Conservation (phyloP, 2,888 invertebrate species). For the Unio delphinus region DNA sequence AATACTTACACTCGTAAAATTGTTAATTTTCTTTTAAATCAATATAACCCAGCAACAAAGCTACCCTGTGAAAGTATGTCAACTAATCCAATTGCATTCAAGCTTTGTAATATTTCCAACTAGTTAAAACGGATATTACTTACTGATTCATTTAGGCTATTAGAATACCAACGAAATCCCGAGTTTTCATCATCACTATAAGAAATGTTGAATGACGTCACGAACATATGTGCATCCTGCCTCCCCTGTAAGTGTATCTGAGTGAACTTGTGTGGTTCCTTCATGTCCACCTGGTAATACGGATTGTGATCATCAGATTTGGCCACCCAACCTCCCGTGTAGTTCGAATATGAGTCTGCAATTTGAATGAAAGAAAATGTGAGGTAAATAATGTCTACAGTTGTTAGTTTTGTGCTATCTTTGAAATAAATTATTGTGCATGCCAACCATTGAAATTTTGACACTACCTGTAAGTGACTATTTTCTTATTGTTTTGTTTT, state of each 20-base stretch:
- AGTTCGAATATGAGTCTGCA: not conserved
- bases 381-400: too few relatives aligned
- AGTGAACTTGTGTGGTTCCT: slow-evolving; percentile 42
- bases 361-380: too few relatives aligned
- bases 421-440: too few relatives aligned
- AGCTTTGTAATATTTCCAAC: too few relatives aligned
- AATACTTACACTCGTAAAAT: too few relatives aligned
- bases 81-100: not conserved
- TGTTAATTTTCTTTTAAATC: too few relatives aligned
- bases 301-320: slow-evolving; percentile 45
- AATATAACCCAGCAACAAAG: too few relatives aligned
- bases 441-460: too few relatives aligned
- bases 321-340: slow-evolving; percentile 64
- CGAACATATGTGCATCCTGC: slow-evolving; percentile 47
- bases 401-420: too few relatives aligned
- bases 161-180: slow-evolving; percentile 18
- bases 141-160: slow-evolving; percentile 20
- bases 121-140: slow-evolving; percentile 2
- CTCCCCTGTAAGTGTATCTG: slow-evolving; percentile 60
- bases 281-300: slow-evolving; percentile 53
- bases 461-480: too few relatives aligned
- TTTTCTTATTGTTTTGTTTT: too few relatives aligned
- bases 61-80: too few relatives aligned
- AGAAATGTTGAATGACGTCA: slow-evolving; percentile 42
- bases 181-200: slow-evolving; percentile 34